Percentiles rank a stretch among this genome's conserved stretches.
phyloP scores from a whole-genome alignment of 1,140 invertebrate genomes.

The Bombus impatiens region DNA sequence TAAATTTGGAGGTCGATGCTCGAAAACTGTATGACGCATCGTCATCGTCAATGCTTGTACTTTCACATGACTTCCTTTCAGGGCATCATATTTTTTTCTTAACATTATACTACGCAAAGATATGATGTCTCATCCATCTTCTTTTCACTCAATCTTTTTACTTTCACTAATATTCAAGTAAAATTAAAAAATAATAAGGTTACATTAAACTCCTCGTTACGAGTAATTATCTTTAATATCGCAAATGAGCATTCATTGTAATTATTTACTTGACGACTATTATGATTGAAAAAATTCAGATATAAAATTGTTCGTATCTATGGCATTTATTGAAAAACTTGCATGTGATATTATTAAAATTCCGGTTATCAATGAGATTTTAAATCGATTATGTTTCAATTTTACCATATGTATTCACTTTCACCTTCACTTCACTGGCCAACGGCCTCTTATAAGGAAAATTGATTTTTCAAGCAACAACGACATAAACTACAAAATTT shows the following conservation, averaged over 20 bases:
- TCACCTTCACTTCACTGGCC: not conserved
- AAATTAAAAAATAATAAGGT: no score
- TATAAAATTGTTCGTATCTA: not conserved
- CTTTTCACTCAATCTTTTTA: no score
- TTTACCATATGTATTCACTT: not conserved
- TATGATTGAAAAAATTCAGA: not conserved
- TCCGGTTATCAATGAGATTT: not conserved
- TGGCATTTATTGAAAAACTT: not conserved
- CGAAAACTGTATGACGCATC: not conserved
- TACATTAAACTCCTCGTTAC: not conserved
- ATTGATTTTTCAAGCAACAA: not conserved
- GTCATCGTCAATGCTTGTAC: not conserved
- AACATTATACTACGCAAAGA: not conserved
- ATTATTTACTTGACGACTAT: no score
- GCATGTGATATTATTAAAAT: no score
- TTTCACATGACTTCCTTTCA: slow-evolving; percentile 5
- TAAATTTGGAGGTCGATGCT: not conserved
- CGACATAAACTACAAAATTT: not conserved
- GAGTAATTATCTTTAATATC: not conserved
- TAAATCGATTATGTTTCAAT: no score
- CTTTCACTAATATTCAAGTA: no score
- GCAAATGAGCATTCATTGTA: not conserved
- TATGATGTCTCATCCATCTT: not conserved
- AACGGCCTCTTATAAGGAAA: not conserved
- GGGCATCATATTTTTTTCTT: not conserved